Evolutionary conservation across 2,113 vertebrate genomes (phyloP).

Genomic region (Chiloscyllium plagiosum): DNA sequence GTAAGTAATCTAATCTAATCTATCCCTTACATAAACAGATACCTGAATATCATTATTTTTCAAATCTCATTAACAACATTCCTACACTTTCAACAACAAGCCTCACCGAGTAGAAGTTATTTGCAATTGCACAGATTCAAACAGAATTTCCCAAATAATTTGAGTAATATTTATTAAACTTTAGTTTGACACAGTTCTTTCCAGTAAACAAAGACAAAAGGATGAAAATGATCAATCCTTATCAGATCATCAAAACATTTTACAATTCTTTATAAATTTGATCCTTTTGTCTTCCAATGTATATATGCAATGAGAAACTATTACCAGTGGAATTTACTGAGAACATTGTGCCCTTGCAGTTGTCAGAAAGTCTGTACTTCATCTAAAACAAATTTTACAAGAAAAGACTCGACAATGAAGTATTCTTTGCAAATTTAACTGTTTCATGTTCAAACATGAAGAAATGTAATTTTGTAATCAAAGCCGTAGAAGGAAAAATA

Average conservation of each 20-base stretch:
- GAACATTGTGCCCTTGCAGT: conserved; percentile 23
- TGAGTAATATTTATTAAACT: background rate
- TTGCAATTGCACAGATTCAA: background rate
- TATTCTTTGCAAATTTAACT: background rate
- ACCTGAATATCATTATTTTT: background rate
- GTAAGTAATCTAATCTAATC: too few relatives aligned
- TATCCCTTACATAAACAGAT: background rate
- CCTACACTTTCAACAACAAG: background rate
- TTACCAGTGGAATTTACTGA: conserved; percentile 1
- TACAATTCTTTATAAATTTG: conserved; percentile 1
- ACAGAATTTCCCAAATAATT: background rate
- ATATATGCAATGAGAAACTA: background rate
- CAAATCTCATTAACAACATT: background rate
- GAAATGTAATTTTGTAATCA: background rate
- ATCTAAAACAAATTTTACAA: conserved; percentile 22
- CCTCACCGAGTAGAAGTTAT: background rate
- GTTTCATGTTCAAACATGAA: background rate
- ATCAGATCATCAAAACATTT: background rate
- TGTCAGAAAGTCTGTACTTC: conserved; percentile 33
- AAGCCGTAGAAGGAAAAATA: background rate
- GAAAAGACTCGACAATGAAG: background rate
- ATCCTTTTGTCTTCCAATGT: background rate
- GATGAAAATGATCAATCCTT: background rate
- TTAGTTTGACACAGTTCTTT: background rate
- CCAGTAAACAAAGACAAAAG: background rate